Base-by-base conservation (phyloP, 2,888 invertebrate species). In the Drosophila neoperkinsi region DNA sequence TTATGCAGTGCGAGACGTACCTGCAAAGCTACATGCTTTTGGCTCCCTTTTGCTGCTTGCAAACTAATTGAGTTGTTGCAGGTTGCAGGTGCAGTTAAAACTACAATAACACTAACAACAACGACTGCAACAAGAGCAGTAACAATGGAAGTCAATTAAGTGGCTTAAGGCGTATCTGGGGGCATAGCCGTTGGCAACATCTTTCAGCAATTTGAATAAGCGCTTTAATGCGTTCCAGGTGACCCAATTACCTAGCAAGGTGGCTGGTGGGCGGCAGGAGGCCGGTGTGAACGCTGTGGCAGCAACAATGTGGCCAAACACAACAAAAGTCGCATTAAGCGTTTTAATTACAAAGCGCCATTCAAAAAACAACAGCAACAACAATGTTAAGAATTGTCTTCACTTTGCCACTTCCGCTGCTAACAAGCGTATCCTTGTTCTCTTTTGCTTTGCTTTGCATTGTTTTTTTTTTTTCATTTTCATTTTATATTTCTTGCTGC, bases 341-440 rank as follows among this genome's bases (percentile, higher is more conserved):
- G 78, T 77, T 86, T 75, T 86, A 86, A 87, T 86, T 86, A 87
- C 80, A 85, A 83, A 74, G 81, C 67, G 70, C 67, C 9, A 25
- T 59, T 52, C 69, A 57, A 18, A 41, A 33, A 62, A 55, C 46
- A 74, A 52, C 30, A 59, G 51, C 36, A 58, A 13, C 25, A 34
- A 25, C 46, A 31, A 18, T n/a, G 33, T 50, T 65, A 41, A 59
- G 68, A 75, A 79, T 73, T 79, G 65, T 79, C 72, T 76, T 53
- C 72, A 50, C 38, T 75, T 69, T 41, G 71, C 74, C 81, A 80
- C 83, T 87, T 85, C 85, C 87, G 76, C 60, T 71, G 71, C 78
- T 85, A 87, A 87, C 87, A 85, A 87, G 85, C 85, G 59, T 74
- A 87, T 84, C 87, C 85, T 83, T 82, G 73, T 66, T 71, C 61